A percentile compares a stretch with the other conserved stretches of the same genome.
These are phyloP conservation scores for Camponotus vicinus DNA, from an alignment of 1,140 invertebrate genomes.

Conservation along the genomic window DNA sequence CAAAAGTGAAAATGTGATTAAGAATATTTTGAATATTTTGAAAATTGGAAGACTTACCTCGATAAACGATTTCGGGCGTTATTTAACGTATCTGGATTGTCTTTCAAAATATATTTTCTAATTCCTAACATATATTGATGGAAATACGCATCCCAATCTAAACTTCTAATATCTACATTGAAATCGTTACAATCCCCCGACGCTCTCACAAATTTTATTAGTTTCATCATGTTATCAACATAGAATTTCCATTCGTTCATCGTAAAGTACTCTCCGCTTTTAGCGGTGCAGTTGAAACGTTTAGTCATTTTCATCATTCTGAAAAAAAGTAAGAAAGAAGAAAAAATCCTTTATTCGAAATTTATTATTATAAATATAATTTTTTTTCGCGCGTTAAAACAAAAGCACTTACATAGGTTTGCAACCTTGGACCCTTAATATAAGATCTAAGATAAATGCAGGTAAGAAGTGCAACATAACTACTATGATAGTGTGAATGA, in stretches of 20 bases:
- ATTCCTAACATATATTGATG: slow-evolving; percentile 93
- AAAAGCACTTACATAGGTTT: slow-evolving; percentile 91
- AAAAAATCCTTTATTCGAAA: too few relatives aligned
- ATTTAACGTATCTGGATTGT: slow-evolving; percentile 89
- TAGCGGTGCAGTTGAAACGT: slow-evolving; percentile 92
- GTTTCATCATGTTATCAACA: slow-evolving; percentile 90
- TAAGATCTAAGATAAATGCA: slow-evolving; percentile 92
- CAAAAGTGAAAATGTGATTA: not conserved
- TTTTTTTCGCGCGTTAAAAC: too few relatives aligned
- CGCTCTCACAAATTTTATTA: slow-evolving; percentile 88
- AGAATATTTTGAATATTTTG: too few relatives aligned
- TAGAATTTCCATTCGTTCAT: slow-evolving; percentile 95
- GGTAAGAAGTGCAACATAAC: slow-evolving; percentile 92
- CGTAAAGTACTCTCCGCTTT: slow-evolving; percentile 95
- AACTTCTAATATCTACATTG: slow-evolving; percentile 86
- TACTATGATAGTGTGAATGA: slow-evolving; percentile 91
- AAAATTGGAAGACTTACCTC: slow-evolving; percentile 84
- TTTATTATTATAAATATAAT: too few relatives aligned
- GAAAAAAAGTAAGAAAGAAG: not conserved
- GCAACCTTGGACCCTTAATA: slow-evolving; percentile 89
- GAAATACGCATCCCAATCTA: slow-evolving; percentile 91
- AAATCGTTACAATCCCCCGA: slow-evolving; percentile 88
- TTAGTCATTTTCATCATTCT: slow-evolving; percentile 95
- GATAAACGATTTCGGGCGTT: slow-evolving; percentile 89
- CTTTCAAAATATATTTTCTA: slow-evolving; percentile 92